Percentiles rank a stretch among this genome's conserved stretches.
phyloP scores from a whole-genome alignment of 1,140 invertebrate species.

The Eumeta japonica region DNA sequence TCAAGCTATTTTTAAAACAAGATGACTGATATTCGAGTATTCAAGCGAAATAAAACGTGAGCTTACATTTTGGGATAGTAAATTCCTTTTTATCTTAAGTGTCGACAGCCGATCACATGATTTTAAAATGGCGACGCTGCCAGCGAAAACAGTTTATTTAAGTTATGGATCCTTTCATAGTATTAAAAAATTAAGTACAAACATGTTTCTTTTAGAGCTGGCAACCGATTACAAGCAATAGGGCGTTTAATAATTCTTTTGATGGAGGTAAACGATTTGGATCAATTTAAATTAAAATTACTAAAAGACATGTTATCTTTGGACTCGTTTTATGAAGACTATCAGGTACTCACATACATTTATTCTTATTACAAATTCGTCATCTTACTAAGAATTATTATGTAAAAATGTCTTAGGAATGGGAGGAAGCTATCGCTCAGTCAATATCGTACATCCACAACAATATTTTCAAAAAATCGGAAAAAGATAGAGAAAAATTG shows the following conservation, averaged over 20 bases:
- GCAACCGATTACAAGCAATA: slow-evolving; percentile 23
- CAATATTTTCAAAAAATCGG: slow-evolving; percentile 36
- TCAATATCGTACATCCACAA: slow-evolving; percentile 33
- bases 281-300: slow-evolving; percentile 32
- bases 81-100: too few species aligned
- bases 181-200: not conserved
- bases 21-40: too few species aligned
- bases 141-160: too few species aligned
- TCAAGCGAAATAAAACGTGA: too few species aligned
- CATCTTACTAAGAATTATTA: too few species aligned
- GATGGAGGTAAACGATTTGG: slow-evolving; percentile 19
- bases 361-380: too few species aligned
- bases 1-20: too few species aligned
- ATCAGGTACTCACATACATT: slow-evolving; percentile 31
- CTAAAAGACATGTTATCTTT: slow-evolving; percentile 43
- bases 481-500: slow-evolving; percentile 46
- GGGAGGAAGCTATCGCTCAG: slow-evolving; percentile 42
- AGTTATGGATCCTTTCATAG: too few species aligned
- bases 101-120: too few species aligned
- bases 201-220: slow-evolving; percentile 23
- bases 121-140: too few species aligned
- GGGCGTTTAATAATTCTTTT: slow-evolving; percentile 29
- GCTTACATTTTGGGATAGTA: too few species aligned
- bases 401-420: too few species aligned
- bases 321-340: slow-evolving; percentile 29